These are phyloP conservation scores for Gerris buenoi DNA, from an alignment of 1,140 invertebrate species.

Conservation along the genomic window DNA sequence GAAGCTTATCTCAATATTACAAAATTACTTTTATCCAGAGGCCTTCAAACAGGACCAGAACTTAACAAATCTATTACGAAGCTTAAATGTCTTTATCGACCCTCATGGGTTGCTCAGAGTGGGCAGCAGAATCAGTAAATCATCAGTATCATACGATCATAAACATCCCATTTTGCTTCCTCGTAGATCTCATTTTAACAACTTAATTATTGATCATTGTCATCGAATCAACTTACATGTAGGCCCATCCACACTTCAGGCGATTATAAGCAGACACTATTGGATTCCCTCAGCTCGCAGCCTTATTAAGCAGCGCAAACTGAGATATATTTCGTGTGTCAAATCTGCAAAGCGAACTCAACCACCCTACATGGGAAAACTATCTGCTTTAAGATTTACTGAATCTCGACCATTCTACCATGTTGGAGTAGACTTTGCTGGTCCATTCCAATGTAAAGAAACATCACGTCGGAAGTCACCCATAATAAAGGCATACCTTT, in stretches of 20 bases:
- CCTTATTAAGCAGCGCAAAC: constrained; percentile 16
- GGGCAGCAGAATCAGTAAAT: constrained; percentile 14
- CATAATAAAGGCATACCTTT: constrained; percentile 29
- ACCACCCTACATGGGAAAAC: constrained; percentile 24
- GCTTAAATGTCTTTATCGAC: too few relatives aligned
- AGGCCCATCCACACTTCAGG: constrained; percentile 20
- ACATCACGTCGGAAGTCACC: constrained; percentile 18
- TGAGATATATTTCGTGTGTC: constrained; percentile 25
- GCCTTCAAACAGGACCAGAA: too few relatives aligned
- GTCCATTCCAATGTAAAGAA: constrained; percentile 28
- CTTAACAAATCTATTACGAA: too few relatives aligned
- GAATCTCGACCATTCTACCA: constrained; percentile 23
- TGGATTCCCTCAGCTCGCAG: constrained; percentile 22
- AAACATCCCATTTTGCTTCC: constrained; percentile 18
- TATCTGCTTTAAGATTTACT: constrained; percentile 23
- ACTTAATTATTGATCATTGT: constrained; percentile 23
- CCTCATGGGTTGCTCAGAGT: constrained; percentile 13
- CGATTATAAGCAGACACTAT: constrained; percentile 22
- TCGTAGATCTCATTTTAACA: constrained; percentile 23
- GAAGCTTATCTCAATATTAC: too few relatives aligned
- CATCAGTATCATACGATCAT: constrained; percentile 2
- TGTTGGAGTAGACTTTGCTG: constrained; percentile 30
- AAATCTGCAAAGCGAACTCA: constrained; percentile 10
- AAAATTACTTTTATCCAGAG: too few relatives aligned
- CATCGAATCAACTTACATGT: constrained; percentile 24